phyloP scores from a whole-genome alignment of 2,888 invertebrate species.

The Therioaphis trifolii region DNA sequence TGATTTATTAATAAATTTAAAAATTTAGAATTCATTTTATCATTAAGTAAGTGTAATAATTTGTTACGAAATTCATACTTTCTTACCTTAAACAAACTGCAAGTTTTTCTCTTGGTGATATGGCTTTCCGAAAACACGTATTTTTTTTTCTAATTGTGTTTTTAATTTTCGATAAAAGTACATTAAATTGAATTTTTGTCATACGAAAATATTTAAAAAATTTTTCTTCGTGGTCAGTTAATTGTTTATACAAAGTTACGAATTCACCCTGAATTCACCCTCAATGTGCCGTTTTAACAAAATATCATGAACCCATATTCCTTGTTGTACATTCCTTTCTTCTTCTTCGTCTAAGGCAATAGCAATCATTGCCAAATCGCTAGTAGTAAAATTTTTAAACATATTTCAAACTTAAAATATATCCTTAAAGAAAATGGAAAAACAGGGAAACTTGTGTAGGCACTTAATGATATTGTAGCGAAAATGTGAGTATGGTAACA shows the following conservation, averaged over 20 bases:
- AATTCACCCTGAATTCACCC: too few species aligned
- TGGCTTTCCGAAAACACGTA: neutral
- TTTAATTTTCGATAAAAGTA: conserved; percentile 15
- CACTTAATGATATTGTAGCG: neutral
- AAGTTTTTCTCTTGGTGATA: neutral
- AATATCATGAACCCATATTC: conserved; percentile 10
- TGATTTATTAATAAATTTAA: conserved; percentile 19
- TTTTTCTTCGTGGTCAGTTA: conserved; percentile 7
- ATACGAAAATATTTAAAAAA: conserved; percentile 21
- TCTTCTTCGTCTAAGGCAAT: neutral
- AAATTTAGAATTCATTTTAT: neutral
- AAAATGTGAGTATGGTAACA: neutral
- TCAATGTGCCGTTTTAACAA: conserved; percentile 17
- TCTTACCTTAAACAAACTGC: too few species aligned
- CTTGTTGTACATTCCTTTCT: neutral
- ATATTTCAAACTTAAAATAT: neutral
- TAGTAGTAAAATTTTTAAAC: neutral
- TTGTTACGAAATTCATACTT: conserved; percentile 3
- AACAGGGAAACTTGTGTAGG: neutral
- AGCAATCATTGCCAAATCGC: conserved; percentile 16
- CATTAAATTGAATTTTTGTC: conserved; percentile 6
- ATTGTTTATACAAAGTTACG: conserved; percentile 7
- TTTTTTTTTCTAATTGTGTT: neutral
- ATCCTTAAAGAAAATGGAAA: neutral
- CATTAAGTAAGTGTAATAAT: neutral